Evolutionary conservation across 2,797 vertebrate genomes (phyloP).

Genomic region (Austrolebias charrua): DNA sequence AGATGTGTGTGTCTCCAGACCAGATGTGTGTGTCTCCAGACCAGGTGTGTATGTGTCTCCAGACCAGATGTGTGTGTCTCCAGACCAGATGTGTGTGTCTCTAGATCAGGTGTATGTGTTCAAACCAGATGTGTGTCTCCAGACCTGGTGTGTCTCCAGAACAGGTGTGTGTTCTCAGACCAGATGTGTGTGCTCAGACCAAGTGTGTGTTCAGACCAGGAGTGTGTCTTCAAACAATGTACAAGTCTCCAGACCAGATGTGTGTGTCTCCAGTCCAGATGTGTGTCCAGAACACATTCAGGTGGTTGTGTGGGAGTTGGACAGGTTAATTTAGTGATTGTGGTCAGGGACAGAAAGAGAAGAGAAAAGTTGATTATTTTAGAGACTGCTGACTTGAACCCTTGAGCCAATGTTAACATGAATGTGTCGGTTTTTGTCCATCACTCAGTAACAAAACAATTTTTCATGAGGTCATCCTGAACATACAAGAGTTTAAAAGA

Average conservation of each 20-base stretch:
- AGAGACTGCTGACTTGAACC: constrained; percentile 28
- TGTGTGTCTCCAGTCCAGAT: constrained; percentile 33
- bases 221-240: too few relatives aligned
- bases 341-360: constrained; percentile 33
- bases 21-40: too few relatives aligned
- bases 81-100: too few relatives aligned
- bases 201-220: constrained; percentile 5
- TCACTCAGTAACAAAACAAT: constrained; percentile 31
- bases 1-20: too few relatives aligned
- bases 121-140: too few relatives aligned
- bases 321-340: constrained; percentile 64
- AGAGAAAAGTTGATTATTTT: constrained; percentile 47
- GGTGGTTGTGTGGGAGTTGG: constrained; percentile 44
- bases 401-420: constrained; percentile 24
- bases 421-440: constrained; percentile 35
- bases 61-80: too few relatives aligned
- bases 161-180: too few relatives aligned
- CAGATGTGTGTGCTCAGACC: too few relatives aligned
- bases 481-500: constrained; percentile 51
- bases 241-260: too few relatives aligned
- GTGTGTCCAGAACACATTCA: constrained; percentile 31
- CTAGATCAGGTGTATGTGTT: too few relatives aligned
- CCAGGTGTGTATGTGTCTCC: too few relatives aligned
- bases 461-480: constrained; percentile 55
- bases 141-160: too few relatives aligned